phyloP scores from a whole-genome alignment of 1,140 invertebrate species.

The Drosophila suzukii region DNA sequence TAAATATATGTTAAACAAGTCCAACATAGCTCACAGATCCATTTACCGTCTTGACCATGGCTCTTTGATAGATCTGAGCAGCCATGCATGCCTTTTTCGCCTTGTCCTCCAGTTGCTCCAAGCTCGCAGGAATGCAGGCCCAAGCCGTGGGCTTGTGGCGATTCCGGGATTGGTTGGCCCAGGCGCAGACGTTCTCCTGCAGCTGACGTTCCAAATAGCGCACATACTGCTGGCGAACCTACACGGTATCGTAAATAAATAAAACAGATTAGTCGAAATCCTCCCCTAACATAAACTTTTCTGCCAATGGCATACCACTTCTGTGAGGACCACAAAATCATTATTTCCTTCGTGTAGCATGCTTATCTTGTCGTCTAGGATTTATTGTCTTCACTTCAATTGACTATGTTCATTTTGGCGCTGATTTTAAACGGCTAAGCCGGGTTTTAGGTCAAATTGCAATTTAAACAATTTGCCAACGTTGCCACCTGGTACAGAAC shows the following conservation, averaged over 20 bases:
- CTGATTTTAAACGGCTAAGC: neutral
- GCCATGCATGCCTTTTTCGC: conserved; percentile 69
- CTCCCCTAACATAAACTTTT: neutral
- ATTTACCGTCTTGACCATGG: conserved; percentile 75
- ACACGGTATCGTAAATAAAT: neutral
- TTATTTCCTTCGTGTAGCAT: conserved; percentile 39
- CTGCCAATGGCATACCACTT: conserved; percentile 52
- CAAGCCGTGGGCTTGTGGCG: conserved; percentile 63
- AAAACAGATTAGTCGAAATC: neutral
- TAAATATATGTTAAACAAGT: neutral
- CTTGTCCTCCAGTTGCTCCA: conserved; percentile 55
- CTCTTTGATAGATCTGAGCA: conserved; percentile 70
- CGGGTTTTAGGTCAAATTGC: conserved; percentile 16
- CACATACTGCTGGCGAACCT: conserved; percentile 76
- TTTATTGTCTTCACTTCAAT: conserved; percentile 4
- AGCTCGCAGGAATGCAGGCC: conserved; percentile 56
- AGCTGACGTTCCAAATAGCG: conserved; percentile 73
- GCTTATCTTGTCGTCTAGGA: neutral
- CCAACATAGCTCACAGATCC: neutral
- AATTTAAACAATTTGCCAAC: conserved; percentile 29
- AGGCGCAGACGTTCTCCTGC: conserved; percentile 67
- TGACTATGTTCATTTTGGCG: conserved; percentile 21
- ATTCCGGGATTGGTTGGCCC: conserved; percentile 60
- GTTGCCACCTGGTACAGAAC: conserved; percentile 20
- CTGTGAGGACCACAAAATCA: conserved; percentile 66